Evolutionary conservation across 2,113 vertebrate genomes (phyloP).

Genomic region (Oophaga pumilio): DNA sequence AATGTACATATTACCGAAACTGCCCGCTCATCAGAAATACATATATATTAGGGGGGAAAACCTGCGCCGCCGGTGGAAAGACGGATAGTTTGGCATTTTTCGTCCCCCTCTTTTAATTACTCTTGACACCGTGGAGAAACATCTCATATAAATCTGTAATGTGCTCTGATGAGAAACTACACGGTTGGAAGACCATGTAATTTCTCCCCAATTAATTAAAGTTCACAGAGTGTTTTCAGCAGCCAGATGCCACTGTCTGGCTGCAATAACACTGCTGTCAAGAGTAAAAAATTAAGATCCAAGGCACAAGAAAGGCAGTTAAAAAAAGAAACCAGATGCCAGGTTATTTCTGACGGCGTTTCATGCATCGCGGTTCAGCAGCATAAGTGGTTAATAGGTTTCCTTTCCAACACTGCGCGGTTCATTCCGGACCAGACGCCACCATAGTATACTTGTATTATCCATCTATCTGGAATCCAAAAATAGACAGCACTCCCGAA

Average conservation of each 20-base stretch:
- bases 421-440: background rate
- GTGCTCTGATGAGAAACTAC: constrained; percentile 99
- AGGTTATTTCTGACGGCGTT: constrained; percentile 78
- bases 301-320: constrained; percentile 88
- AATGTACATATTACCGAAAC: constrained; percentile 27
- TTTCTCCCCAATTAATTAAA: constrained; percentile 99
- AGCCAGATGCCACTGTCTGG: constrained; percentile 96
- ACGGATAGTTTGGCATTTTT: constrained; percentile 85
- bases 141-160: constrained; percentile 99
- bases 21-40: constrained; percentile 59
- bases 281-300: constrained; percentile 97
- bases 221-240: constrained; percentile 77
- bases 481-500: no score
- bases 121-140: constrained; percentile 99
- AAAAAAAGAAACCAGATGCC: constrained; percentile 91
- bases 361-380: constrained; percentile 76
- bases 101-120: constrained; percentile 96
- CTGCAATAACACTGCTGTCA: constrained; percentile 95
- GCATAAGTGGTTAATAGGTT: constrained; percentile 84
- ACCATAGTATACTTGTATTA: background rate
- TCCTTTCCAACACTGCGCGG: constrained; percentile 68
- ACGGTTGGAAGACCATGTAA: constrained; percentile 99
- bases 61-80: constrained; percentile 80
- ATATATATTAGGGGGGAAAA: constrained; percentile 71
- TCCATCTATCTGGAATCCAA: no score